Percentiles rank a stretch among this genome's conserved stretches.
phyloP scores from a whole-genome alignment of 2,797 vertebrate species.

The Bovichtus diacanthus region DNA sequence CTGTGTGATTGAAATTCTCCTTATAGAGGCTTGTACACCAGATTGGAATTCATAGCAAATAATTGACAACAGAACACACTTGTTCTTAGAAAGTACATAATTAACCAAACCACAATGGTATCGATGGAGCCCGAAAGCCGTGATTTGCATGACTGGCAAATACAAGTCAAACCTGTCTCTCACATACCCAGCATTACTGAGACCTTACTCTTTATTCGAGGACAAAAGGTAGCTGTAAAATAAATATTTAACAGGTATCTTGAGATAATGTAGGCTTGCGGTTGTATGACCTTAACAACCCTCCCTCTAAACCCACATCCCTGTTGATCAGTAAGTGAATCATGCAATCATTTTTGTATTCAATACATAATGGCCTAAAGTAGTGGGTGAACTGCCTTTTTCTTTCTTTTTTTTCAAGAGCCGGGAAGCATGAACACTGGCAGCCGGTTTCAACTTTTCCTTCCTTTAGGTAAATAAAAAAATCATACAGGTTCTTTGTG shows the following conservation, averaged over 20 bases:
- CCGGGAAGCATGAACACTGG: slow-evolving; percentile 34
- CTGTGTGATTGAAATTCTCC: slow-evolving; percentile 15
- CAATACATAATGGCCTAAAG: background rate
- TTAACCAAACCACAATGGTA: slow-evolving; percentile 73
- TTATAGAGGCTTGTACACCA: slow-evolving; percentile 17
- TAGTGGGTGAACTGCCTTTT: background rate
- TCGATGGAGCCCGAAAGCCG: slow-evolving; percentile 47
- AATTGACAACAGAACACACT: slow-evolving; percentile 65
- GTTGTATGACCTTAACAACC: slow-evolving; percentile 16
- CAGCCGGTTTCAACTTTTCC: background rate
- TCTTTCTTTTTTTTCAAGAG: no score
- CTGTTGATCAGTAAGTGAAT: slow-evolving; percentile 14
- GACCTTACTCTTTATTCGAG: background rate
- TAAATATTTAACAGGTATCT: slow-evolving; percentile 43
- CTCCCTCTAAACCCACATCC: slow-evolving; percentile 14
- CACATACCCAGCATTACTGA: slow-evolving; percentile 2
- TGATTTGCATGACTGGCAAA: slow-evolving; percentile 42
- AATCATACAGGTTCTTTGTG: no score
- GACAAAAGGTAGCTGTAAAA: slow-evolving; percentile 25
- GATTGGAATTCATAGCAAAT: slow-evolving; percentile 74
- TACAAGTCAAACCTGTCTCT: background rate
- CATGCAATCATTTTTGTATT: slow-evolving; percentile 3
- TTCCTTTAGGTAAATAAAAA: background rate
- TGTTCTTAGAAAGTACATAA: slow-evolving; percentile 66
- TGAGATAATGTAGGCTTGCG: slow-evolving; percentile 16